Percentiles rank a stretch among this genome's conserved stretches.
These are phyloP conservation scores for Carabus problematicus DNA, from an alignment of 2,888 invertebrate species.

Conservation along the genomic window DNA sequence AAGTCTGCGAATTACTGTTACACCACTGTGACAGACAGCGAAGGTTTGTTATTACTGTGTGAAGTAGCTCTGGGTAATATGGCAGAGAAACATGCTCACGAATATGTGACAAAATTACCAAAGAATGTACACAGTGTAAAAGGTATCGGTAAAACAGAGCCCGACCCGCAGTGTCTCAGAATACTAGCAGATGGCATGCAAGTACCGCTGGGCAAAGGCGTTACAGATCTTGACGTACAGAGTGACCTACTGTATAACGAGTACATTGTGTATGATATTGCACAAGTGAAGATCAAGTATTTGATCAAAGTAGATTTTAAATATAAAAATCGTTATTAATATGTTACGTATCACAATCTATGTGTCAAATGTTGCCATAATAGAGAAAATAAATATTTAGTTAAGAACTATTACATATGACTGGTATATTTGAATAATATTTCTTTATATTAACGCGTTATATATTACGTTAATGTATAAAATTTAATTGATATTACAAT, in stretches of 20 bases:
- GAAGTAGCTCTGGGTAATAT: conserved; percentile 70
- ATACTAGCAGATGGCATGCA: conserved; percentile 60
- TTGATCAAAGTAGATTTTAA: conserved; percentile 87
- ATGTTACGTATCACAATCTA: too few species aligned
- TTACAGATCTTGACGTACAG: conserved; percentile 21
- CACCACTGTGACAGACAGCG: conserved; percentile 60
- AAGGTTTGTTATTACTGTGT: conserved; percentile 67
- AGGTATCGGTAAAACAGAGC: conserved; percentile 65
- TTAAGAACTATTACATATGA: too few species aligned
- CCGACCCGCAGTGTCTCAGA: conserved; percentile 59
- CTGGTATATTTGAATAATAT: too few species aligned
- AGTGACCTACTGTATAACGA: conserved; percentile 65
- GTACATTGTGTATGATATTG: conserved; percentile 92
- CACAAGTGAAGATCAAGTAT: conserved; percentile 92
- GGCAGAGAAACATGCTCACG: conserved; percentile 61
- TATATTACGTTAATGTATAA: too few species aligned
- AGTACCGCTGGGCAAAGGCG: conserved; percentile 58
- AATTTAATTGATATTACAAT: too few species aligned
- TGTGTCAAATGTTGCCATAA: too few species aligned
- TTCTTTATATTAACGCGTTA: too few species aligned
- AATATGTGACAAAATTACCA: conserved; percentile 62
- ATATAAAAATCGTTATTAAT: conserved; percentile 60
- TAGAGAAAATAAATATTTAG: too few species aligned
- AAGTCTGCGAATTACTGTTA: conserved; percentile 71
- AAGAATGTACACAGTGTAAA: conserved; percentile 66